Conservation (phyloP, 64 coral and sea anemone species). For the Actinia equina region DNA sequence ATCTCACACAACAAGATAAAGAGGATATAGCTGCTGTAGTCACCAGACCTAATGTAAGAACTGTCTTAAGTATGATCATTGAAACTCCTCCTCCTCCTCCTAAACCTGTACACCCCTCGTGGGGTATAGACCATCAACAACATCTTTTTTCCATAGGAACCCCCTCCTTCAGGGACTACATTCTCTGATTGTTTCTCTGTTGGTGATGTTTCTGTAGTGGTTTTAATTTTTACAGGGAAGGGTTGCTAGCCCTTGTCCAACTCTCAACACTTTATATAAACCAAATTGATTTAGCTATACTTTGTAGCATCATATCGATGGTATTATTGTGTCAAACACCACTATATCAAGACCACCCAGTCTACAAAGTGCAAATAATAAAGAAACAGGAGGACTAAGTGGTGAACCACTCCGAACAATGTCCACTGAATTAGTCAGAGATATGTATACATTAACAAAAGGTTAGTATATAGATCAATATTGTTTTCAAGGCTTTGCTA, state of each 20-base stretch:
- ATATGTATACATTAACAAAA: slow-evolving; percentile 85
- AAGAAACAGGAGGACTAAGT: slow-evolving; percentile 80
- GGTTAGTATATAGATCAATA: slow-evolving; percentile 29
- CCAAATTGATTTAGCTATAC: background rate
- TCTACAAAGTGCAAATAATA: slow-evolving; percentile 64
- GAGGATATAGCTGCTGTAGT: slow-evolving; percentile 88
- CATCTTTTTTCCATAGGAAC: too few relatives aligned
- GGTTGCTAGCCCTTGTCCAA: too few relatives aligned
- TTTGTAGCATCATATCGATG: slow-evolving; percentile 69
- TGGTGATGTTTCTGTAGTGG: too few relatives aligned
- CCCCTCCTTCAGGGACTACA: too few relatives aligned
- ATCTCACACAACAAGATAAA: slow-evolving; percentile 82
- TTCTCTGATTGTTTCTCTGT: too few relatives aligned
- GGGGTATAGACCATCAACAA: too few relatives aligned
- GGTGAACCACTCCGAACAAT: slow-evolving; percentile 64
- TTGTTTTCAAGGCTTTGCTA: too few relatives aligned
- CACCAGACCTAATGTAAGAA: slow-evolving; percentile 52
- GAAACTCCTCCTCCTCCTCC: too few relatives aligned
- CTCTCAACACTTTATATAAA: too few relatives aligned
- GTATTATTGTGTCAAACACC: slow-evolving; percentile 89
- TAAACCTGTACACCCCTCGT: too few relatives aligned
- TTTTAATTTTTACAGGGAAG: too few relatives aligned
- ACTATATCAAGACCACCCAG: slow-evolving; percentile 75
- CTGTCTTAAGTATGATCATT: slow-evolving; percentile 22
- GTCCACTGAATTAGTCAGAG: slow-evolving; percentile 71